Conservation (phyloP, 2,888 invertebrate species). For the Zeuzera pyrina region DNA sequence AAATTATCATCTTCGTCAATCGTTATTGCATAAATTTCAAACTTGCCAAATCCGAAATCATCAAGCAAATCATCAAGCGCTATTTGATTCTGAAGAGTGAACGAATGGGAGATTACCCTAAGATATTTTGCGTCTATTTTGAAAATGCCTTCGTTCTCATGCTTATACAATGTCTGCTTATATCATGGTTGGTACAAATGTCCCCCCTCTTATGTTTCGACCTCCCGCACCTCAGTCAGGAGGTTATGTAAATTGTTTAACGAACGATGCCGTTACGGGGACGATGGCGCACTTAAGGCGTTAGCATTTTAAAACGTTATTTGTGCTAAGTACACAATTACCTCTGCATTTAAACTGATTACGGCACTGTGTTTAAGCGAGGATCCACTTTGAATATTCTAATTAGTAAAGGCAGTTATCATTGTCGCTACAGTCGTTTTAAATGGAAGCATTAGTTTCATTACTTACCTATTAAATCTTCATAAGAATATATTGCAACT, state of each 20-base stretch:
- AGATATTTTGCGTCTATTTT: no score
- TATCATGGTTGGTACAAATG: conserved; percentile 12
- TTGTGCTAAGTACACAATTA: conserved; percentile 60
- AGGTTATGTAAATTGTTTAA: conserved; percentile 61
- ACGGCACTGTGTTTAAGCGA: conserved; percentile 26
- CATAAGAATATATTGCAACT: no score
- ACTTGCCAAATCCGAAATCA: no score
- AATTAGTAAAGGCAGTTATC: no score
- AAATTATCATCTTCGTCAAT: no score
- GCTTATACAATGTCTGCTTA: conserved; percentile 19
- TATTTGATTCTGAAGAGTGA: no score
- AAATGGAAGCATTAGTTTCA: no score
- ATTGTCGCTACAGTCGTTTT: no score
- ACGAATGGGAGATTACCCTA: no score
- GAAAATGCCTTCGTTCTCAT: conserved; percentile 5
- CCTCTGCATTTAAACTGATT: conserved; percentile 56
- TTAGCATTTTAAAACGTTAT: conserved; percentile 61
- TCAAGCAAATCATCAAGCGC: no score
- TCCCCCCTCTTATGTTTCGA: conserved; percentile 5
- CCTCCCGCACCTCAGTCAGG: conserved; percentile 16
- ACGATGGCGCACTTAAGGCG: conserved; percentile 53
- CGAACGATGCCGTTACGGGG: conserved; percentile 41
- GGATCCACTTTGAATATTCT: conserved; percentile 39
- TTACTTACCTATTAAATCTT: no score
- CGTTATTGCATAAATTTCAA: no score